Percentiles rank a stretch among this genome's conserved stretches.
Conservation (phyloP, 2,113 vertebrate species). For the Chunga burmeisteri region DNA sequence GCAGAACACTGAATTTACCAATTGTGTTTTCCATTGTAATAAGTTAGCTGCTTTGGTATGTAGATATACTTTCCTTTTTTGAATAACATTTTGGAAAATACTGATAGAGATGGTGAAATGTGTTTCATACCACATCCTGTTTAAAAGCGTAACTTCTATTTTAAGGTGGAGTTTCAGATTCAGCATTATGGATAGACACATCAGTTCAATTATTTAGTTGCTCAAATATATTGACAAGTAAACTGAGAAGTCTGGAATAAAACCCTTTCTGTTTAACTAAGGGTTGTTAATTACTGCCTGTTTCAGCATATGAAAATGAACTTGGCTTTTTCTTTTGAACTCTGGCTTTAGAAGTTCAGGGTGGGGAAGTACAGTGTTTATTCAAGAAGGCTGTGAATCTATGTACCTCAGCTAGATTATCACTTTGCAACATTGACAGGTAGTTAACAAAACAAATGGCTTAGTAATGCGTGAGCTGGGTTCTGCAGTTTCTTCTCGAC, state of each 20-base stretch:
- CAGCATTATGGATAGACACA: not conserved
- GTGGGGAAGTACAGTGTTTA: slow-evolving; percentile 64
- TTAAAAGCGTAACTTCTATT: not conserved
- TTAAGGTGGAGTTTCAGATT: not conserved
- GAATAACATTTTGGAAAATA: not conserved
- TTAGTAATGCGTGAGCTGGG: slow-evolving; percentile 6
- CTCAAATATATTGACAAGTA: not conserved
- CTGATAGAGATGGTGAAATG: not conserved
- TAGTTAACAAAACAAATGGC: slow-evolving; percentile 89
- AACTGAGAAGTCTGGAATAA: not conserved
- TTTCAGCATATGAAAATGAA: slow-evolving; percentile 45
- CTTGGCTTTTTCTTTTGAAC: slow-evolving; percentile 64
- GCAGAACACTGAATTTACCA: not conserved
- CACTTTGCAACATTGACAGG: slow-evolving; percentile 81
- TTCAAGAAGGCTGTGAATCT: slow-evolving; percentile 61
- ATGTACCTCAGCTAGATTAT: slow-evolving; percentile 69
- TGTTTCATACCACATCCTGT: not conserved
- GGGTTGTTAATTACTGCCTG: slow-evolving; percentile 1
- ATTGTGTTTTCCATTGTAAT: not conserved
- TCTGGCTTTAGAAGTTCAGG: slow-evolving; percentile 63
- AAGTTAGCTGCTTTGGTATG: not conserved
- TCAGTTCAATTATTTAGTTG: not conserved
- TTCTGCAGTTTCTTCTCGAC: slow-evolving; percentile 45
- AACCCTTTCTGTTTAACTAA: not conserved
- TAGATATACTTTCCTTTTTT: not conserved